Evolutionary conservation across 2,797 vertebrate genomes (phyloP), one percentile per base, ranked within the genome.

Genomic region (Coregonus ussuriensis): DNA sequence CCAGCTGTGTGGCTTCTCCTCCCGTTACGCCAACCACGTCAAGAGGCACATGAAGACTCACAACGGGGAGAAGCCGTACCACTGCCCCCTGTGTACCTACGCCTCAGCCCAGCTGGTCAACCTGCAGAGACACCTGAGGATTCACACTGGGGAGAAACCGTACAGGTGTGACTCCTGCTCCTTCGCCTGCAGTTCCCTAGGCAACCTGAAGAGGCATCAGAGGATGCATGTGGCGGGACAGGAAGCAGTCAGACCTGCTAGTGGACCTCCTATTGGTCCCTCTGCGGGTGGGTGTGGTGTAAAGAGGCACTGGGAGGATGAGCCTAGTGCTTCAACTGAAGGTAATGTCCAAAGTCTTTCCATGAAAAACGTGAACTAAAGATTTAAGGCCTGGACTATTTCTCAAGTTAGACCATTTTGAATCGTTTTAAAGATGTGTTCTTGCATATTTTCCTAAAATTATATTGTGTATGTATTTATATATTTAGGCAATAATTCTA

Each of bases 11-110:
- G 95, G 96, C 89, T 99, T 99, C 86, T 96, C 96, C 71, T 98
- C 98, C 0, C 97, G 98, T 82, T 99, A 99, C 87, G 97, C 97
- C 86, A 99, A 98, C 93, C 97, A 99, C 33, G 96, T 99, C 78
- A 99, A 98, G 91, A 95, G 98, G 67, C 98, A 99, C 93, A 99
- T 99, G 98, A 98, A 99, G 94, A 99, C 97, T 0, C 98, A 99
- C 94, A 99, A 98, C 0, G 97, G 98, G 37, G 98, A 99, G 93
- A 99, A 99, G 93, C 98, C 98, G 0, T 99, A 94, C 1, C 95
- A 95, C 80, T 99, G 98, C 91, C 96, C 96, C 0, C 88, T 98
- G 89, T 99, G 98, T 83, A 93, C 96, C 16, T 99, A 99, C 0
- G 98, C 98, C 74, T 99, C 98, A 0, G 97, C 97, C 25, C 98